phyloP scores from a whole-genome alignment of 2,888 invertebrate genomes.

The Pammene aurita region DNA sequence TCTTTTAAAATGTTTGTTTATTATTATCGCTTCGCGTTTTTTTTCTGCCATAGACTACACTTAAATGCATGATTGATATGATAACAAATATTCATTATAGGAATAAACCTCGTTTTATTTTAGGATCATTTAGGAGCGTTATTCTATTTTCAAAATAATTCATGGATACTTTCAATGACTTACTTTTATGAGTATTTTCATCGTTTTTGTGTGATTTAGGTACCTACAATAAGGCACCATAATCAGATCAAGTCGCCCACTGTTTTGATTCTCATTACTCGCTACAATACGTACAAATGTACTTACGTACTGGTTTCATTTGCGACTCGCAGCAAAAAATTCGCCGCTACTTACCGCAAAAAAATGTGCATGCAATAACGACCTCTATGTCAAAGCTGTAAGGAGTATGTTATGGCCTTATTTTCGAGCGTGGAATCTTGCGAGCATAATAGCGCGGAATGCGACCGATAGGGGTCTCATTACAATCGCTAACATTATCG shows the following conservation, averaged over 20 bases:
- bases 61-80: too few species aligned
- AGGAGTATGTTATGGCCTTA: conserved; percentile 22
- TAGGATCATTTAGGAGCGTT: too few species aligned
- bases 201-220: background rate
- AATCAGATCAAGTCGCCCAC: conserved; percentile 18
- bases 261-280: conserved; percentile 35
- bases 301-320: conserved; percentile 75
- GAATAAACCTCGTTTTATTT: too few species aligned
- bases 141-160: too few species aligned
- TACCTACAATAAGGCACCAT: conserved; percentile 2
- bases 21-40: background rate
- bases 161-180: background rate
- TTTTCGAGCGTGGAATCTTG: conserved; percentile 64
- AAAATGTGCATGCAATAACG: conserved; percentile 3
- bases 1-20: background rate
- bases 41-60: too few species aligned
- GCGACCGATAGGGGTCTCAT: conserved; percentile 58
- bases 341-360: conserved; percentile 66
- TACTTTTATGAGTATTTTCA: background rate
- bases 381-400: conserved; percentile 15
- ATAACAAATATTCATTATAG: too few species aligned
- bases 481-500: background rate
- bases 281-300: conserved; percentile 47
- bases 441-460: conserved; percentile 76
- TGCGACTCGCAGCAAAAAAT: conserved; percentile 71